Percentiles rank a stretch among this genome's conserved stretches.
Conservation (phyloP, 1,140 invertebrate genomes). For the Meloidogyne exigua region DNA sequence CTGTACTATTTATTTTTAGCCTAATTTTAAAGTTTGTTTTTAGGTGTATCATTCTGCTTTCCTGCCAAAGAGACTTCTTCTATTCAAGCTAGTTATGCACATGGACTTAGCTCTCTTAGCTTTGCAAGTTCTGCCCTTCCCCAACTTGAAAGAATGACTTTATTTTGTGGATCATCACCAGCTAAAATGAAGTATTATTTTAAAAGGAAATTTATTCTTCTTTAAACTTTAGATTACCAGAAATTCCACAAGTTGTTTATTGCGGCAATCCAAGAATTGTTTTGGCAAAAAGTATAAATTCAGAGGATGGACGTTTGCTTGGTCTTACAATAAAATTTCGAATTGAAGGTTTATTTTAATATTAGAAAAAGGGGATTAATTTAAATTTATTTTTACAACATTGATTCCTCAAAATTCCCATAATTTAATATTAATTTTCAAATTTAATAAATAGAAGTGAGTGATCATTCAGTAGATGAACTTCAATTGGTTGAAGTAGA, state of each 20-base stretch:
- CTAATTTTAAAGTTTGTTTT: not conserved
- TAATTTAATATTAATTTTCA: too few species aligned
- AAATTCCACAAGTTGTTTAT: constrained; percentile 49
- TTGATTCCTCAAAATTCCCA: too few species aligned
- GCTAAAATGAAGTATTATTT: constrained; percentile 36
- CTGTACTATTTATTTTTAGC: not conserved
- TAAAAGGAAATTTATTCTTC: not conserved
- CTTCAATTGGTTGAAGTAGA: constrained; percentile 37
- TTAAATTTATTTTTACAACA: too few species aligned
- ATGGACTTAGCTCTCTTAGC: constrained; percentile 55
- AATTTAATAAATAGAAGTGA: constrained; percentile 17
- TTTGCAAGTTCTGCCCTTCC: constrained; percentile 54
- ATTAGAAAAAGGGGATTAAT: not conserved
- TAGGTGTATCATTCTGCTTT: constrained; percentile 56
- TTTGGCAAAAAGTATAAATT: constrained; percentile 38
- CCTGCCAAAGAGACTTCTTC: constrained; percentile 54
- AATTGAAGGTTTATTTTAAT: constrained; percentile 48
- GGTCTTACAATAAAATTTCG: constrained; percentile 51
- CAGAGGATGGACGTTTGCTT: constrained; percentile 42
- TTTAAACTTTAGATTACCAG: constrained; percentile 38
- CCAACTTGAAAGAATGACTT: constrained; percentile 54
- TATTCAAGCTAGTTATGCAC: constrained; percentile 54
- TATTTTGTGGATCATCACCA: constrained; percentile 51
- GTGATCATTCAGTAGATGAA: not conserved
- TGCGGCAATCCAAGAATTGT: constrained; percentile 47